Evolutionary conservation across 1,140 invertebrate species (phyloP), one percentile per base, ranked within the genome.

Genomic region (Anagrus nilaparvatae): DNA sequence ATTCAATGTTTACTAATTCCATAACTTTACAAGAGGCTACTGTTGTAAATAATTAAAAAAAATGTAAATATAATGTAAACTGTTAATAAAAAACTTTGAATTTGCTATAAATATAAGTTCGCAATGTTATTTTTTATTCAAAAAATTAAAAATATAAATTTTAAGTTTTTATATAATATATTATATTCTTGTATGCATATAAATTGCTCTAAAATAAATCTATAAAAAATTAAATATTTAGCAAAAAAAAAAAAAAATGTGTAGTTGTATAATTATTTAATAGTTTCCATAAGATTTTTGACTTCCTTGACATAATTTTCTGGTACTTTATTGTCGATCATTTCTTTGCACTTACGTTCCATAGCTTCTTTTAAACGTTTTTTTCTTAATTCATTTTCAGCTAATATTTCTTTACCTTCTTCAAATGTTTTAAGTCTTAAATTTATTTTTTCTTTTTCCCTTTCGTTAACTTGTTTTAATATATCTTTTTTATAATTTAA

Each of bases 381-480:
- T 32, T 74, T 69, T 3, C 75, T 65, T 42, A 69, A 62, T 14
- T 77, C 73, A 14, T 67, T 63, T 50, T 81, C 73, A 34, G 74
- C 63, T 28, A 73, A 61, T 16, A 78, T 60, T 0, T 74, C 74
- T 6, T 75, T 51, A 5, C 78, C 79, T 58, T 82, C 79, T 46
- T 79, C 73, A 51, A 75, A 76, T 29, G 72, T 69, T 50, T 71
- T 73, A 50, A 78, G 72, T 7, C 77, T 66, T 0, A 68, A 46
- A 12, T 74, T 66, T 5, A 78, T 76, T 58, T 71, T 70, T 46
- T 78, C 69, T 17, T 66, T 65, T 55, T 82, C 79, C 49, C 80
- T 82, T 40, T 79, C 73, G 53, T 81, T 77, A 16, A 84, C 79
- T n/a, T n/a, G n/a, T n/a, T n/a, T n/a, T n/a, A n/a, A n/a, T n/a